Conservation (phyloP, 2,797 vertebrate genomes). For the Percopsis omiscomaycus region DNA sequence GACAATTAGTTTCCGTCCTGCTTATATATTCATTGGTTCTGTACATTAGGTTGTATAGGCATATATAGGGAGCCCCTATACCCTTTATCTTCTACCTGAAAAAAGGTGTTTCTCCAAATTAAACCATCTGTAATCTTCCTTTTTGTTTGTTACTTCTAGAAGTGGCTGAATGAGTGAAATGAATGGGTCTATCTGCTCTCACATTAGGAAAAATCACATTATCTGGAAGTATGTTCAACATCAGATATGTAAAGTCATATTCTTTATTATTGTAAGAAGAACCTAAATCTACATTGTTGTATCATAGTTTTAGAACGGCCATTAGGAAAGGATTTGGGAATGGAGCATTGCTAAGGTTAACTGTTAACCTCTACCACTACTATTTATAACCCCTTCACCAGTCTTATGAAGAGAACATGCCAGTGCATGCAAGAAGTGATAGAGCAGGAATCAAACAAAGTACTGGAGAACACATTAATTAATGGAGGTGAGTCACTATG, state of each 20-base stretch:
- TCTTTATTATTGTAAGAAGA: background rate
- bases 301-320: background rate
- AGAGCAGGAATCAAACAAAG: constrained; percentile 86
- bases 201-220: background rate
- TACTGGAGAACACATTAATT: constrained; percentile 84
- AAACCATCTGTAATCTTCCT: no score
- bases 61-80: background rate
- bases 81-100: background rate
- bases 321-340: background rate
- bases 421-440: constrained; percentile 90
- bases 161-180: no score
- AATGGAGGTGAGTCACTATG: constrained; percentile 83
- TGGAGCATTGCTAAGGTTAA: background rate
- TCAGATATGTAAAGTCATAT: background rate
- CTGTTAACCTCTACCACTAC: background rate
- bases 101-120: background rate
- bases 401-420: constrained; percentile 85
- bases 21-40: constrained; percentile 55
- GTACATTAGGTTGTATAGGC: constrained; percentile 17
- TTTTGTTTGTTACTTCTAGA: no score
- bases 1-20: constrained; percentile 54
- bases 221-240: background rate
- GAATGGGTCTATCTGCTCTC: no score
- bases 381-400: constrained; percentile 52
- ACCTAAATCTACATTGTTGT: background rate